Evolutionary conservation across 2,888 invertebrate genomes (phyloP).

Genomic region (Lymantria dispar): DNA sequence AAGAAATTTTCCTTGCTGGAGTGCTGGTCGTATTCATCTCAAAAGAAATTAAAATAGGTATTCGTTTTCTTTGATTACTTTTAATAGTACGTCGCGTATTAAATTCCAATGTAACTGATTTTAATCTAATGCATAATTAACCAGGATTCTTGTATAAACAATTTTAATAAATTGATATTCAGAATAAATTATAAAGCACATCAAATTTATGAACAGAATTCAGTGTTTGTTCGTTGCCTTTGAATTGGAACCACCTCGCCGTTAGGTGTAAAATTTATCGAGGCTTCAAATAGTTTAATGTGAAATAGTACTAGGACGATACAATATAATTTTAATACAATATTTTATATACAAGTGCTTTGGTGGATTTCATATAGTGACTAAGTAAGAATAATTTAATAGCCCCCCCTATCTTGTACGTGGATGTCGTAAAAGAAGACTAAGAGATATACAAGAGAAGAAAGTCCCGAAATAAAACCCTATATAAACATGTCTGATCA

Average conservation of each 20-base stretch:
- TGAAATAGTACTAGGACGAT: constrained; percentile 14
- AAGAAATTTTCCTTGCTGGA: too few species aligned
- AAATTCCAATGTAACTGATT: constrained; percentile 8
- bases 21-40: too few species aligned
- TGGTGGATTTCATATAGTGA: too few species aligned
- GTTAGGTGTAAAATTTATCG: constrained; percentile 8
- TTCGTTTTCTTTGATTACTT: background rate
- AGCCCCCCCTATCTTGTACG: too few species aligned
- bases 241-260: constrained; percentile 8
- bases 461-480: too few species aligned
- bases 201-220: constrained; percentile 16
- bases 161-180: constrained; percentile 18
- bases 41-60: too few species aligned
- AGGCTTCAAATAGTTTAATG: constrained; percentile 10
- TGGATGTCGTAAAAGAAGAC: too few species aligned
- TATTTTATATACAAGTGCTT: too few species aligned
- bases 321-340: too few species aligned
- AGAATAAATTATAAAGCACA: constrained; percentile 15
- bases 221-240: constrained; percentile 10
- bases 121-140: constrained; percentile 8
- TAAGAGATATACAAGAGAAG: too few species aligned
- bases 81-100: constrained; percentile 3
- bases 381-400: too few species aligned
- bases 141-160: constrained; percentile 8
- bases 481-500: too few species aligned